Evolutionary conservation across 2,797 vertebrate genomes (phyloP).

Genomic region (Phylloscopus collybita): DNA sequence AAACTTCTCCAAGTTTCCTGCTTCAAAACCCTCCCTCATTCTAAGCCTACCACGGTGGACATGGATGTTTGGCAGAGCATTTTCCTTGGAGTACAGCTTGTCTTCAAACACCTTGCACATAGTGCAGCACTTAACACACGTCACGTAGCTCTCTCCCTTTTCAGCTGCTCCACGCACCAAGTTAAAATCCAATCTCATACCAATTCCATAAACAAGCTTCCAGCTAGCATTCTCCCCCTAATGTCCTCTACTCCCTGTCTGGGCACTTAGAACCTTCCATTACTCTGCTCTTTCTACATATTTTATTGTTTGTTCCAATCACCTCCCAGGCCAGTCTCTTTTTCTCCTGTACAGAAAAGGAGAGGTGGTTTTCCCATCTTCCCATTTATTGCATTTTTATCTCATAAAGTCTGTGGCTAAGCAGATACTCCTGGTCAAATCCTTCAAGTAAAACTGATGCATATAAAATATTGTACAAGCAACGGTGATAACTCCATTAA

Average conservation of each 20-base stretch:
- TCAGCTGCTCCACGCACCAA: background rate
- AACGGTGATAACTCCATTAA: background rate
- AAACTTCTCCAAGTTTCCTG: background rate
- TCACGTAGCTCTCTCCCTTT: background rate
- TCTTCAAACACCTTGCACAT: background rate
- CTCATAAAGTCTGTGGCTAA: background rate
- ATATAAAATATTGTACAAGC: background rate
- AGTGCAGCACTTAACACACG: background rate
- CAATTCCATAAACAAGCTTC: slow-evolving; percentile 42
- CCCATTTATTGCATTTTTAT: background rate
- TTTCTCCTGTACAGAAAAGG: background rate
- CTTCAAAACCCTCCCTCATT: background rate
- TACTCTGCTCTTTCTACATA: slow-evolving; percentile 27
- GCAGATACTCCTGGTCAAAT: background rate
- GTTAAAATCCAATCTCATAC: slow-evolving; percentile 24
- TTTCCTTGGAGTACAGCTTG: background rate
- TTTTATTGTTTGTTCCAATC: slow-evolving; percentile 32
- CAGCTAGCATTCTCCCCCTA: background rate
- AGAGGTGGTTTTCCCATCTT: background rate
- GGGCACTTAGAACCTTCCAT: slow-evolving; percentile 38
- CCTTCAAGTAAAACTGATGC: background rate
- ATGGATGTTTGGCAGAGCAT: background rate
- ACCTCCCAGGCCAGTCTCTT: background rate
- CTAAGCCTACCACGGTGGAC: background rate
- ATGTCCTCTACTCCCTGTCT: slow-evolving; percentile 1